Conservation (phyloP, 2,797 vertebrate species). For the Neostethus bicornis region DNA sequence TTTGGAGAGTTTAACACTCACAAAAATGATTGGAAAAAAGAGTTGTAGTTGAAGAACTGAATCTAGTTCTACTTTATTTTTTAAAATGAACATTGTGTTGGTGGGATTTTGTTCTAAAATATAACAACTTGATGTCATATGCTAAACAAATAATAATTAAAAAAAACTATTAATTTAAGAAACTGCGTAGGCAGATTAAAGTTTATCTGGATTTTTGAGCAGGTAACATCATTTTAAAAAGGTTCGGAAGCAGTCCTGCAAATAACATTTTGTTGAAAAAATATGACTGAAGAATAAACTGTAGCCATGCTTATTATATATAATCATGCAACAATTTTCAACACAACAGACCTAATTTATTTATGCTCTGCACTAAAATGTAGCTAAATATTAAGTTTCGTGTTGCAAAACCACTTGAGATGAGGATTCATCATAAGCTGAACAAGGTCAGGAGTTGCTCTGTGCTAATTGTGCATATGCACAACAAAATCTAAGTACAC, state of each 20-base stretch:
- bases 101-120: too few relatives aligned
- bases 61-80: too few relatives aligned
- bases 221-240: slow-evolving; percentile 9
- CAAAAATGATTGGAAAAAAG: too few relatives aligned
- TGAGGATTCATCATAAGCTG: slow-evolving; percentile 29
- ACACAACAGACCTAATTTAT: slow-evolving; percentile 44
- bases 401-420: slow-evolving; percentile 34
- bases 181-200: not conserved
- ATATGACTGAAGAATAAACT: slow-evolving; percentile 24
- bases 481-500: slow-evolving; percentile 10
- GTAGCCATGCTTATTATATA: slow-evolving; percentile 27
- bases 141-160: not conserved
- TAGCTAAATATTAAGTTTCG: slow-evolving; percentile 54
- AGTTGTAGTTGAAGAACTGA: too few relatives aligned
- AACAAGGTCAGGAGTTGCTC: slow-evolving; percentile 28
- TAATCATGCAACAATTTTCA: slow-evolving; percentile 32
- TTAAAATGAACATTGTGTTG: too few relatives aligned
- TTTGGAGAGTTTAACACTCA: too few relatives aligned
- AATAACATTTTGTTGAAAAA: slow-evolving; percentile 28
- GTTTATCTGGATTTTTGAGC: not conserved
- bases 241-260: slow-evolving; percentile 2
- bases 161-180: not conserved
- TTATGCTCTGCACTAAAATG: slow-evolving; percentile 26
- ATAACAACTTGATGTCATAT: too few relatives aligned
- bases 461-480: slow-evolving; percentile 26